Evolutionary conservation across 2,113 vertebrate species (phyloP), one percentile per base, ranked within the genome.

Genomic region (Prunella fulvescens): DNA sequence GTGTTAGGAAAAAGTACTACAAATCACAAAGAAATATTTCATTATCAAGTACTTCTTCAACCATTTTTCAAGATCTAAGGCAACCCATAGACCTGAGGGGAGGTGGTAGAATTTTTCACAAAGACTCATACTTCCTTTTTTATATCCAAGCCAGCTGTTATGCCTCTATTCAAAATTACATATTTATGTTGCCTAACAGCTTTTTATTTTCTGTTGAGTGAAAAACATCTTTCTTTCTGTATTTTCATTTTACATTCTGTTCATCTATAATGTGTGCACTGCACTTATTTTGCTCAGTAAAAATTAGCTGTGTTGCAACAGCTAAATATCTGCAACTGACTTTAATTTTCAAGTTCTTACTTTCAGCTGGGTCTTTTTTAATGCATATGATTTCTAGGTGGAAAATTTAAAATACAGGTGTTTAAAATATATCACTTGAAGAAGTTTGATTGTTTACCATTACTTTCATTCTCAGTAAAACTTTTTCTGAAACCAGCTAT

Each of bases 151-250:
- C 12, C 33, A 60, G 13, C 16, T 64, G 44, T 72, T 83, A 7
- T 0, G 2, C 17, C 7, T 53, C 16, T 74, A 56, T 53, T 56
- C 13, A 24, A 48, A 81, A 53, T 48, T 47, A 39, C 0, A 0
- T 70, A 35, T 78, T 85, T 74, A 35, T 82, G 11, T 79, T 88
- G 33, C 26, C 4, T 67, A 54, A 54, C 25, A 71, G 11, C 16
- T 51, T 40, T 90, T 29, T 35, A 24, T 84, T 85, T 85, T 71
- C 39, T 71, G 2, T 76, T 42, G 5, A 82, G n/a, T 71, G 40
- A 58, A 82, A 86, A 79, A 35, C 17, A 11, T 2, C 25, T 85
- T 80, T 33, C 14, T 39, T 71, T 67, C 62, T 79, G 44, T 26
- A 25, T 72, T 93, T 92, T 80, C n/a, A 33, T 77, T 76, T 88